Conservation (phyloP, 1,140 invertebrate species). For the Ips nitidus region DNA sequence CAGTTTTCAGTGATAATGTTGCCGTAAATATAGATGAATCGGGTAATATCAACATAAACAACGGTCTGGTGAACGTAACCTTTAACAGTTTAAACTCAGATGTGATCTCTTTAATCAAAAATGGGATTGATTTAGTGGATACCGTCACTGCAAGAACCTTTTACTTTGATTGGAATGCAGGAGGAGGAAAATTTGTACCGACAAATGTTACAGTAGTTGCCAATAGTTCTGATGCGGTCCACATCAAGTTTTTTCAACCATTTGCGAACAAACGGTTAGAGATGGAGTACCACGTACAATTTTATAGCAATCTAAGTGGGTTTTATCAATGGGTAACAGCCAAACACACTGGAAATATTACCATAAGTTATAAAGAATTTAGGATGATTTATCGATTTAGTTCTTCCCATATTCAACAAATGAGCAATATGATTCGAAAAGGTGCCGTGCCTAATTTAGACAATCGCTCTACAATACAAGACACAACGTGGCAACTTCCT, state of each 20-base stretch:
- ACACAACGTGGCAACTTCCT: conserved; percentile 1
- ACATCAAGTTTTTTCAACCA: conserved; percentile 6
- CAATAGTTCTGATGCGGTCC: conserved; percentile 5
- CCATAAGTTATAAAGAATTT: conserved; percentile 2
- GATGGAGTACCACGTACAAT: conserved; percentile 2
- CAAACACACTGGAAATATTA: not conserved
- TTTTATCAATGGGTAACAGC: conserved; percentile 12
- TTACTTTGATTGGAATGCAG: conserved; percentile 16
- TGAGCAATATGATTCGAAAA: not conserved
- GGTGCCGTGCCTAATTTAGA: not conserved
- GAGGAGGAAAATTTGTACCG: conserved; percentile 10
- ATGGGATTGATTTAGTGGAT: conserved; percentile 3
- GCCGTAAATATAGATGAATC: not conserved
- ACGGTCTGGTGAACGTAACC: conserved; percentile 4
- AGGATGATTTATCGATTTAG: conserved; percentile 9
- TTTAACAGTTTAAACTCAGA: not conserved
- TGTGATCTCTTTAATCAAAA: not conserved
- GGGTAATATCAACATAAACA: not conserved
- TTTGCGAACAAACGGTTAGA: not conserved
- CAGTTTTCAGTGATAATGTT: not conserved
- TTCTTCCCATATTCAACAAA: not conserved
- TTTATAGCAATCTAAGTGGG: not conserved
- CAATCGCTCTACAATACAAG: not conserved
- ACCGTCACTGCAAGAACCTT: conserved; percentile 5
- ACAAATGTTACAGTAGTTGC: not conserved